Evolutionary conservation across 1,140 invertebrate species (phyloP).

Genomic region (Cyclina sinensis): DNA sequence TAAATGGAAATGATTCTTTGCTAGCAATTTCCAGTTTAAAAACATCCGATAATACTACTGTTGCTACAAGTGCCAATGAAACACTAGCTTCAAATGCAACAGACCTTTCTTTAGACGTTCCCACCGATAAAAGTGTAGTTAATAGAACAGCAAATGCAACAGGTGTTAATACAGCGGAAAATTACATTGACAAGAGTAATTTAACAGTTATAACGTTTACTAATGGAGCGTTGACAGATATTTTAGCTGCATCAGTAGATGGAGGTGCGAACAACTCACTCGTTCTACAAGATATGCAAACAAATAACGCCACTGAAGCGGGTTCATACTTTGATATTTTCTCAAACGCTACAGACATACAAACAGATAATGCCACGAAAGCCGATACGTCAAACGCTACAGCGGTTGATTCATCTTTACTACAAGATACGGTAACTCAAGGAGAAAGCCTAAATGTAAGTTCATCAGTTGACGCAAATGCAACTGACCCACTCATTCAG

Average conservation of each 20-base stretch:
- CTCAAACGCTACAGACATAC: neutral
- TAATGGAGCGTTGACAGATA: neutral
- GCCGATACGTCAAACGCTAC: neutral
- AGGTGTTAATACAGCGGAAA: neutral
- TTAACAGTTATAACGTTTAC: neutral
- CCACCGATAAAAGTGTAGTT: neutral
- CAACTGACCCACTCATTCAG: neutral
- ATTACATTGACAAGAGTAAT: neutral
- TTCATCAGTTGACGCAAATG: no score
- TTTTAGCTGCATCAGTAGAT: neutral
- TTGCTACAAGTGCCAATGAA: neutral
- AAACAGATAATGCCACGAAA: neutral
- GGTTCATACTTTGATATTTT: neutral
- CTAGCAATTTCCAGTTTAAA: neutral
- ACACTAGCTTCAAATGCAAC: neutral
- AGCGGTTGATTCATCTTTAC: neutral
- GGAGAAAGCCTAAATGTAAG: neutral
- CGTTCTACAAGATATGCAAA: neutral
- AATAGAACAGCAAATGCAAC: neutral
- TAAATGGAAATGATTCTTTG: neutral
- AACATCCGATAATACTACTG: neutral
- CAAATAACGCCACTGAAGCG: neutral
- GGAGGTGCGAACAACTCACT: neutral
- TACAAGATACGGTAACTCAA: neutral
- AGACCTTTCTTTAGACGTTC: neutral